A percentile compares a stretch with the other conserved stretches of the same genome.
Evolutionary conservation across 2,888 invertebrate genomes (phyloP).

Genomic region (Nomada ferruginata): DNA sequence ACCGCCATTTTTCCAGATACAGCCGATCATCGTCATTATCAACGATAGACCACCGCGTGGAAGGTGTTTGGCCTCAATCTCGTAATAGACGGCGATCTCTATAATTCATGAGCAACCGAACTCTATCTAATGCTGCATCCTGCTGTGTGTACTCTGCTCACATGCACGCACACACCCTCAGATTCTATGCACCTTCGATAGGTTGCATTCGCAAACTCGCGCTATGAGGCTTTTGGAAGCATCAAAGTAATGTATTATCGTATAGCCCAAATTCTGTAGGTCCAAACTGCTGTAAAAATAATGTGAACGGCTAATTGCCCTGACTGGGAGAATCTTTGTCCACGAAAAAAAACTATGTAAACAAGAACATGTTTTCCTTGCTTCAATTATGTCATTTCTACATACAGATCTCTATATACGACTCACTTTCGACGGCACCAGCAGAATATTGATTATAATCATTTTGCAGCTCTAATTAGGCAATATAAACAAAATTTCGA

Average conservation of each 20-base stretch:
- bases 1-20: conserved; percentile 45
- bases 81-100: conserved; percentile 71
- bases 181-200: conserved; percentile 46
- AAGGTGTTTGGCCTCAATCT: conserved; percentile 72
- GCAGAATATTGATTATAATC: too few relatives aligned
- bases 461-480: too few relatives aligned
- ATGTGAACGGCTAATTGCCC: not conserved
- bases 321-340: not conserved
- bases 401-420: not conserved
- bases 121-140: conserved; percentile 66
- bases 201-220: conserved; percentile 53
- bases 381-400: not conserved
- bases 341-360: not conserved
- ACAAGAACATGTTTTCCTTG: not conserved
- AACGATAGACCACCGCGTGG: conserved; percentile 38
- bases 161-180: conserved; percentile 26
- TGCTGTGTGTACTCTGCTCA: conserved; percentile 50
- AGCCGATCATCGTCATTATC: conserved; percentile 55
- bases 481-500: too few relatives aligned
- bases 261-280: conserved; percentile 42
- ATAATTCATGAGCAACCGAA: conserved; percentile 69
- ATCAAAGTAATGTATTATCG: conserved; percentile 30
- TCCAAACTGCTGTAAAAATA: conserved; percentile 11
- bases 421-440: too few relatives aligned
- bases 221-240: conserved; percentile 55